phyloP scores from a whole-genome alignment of 2,888 invertebrate genomes.

The Frankliniella fusca region DNA sequence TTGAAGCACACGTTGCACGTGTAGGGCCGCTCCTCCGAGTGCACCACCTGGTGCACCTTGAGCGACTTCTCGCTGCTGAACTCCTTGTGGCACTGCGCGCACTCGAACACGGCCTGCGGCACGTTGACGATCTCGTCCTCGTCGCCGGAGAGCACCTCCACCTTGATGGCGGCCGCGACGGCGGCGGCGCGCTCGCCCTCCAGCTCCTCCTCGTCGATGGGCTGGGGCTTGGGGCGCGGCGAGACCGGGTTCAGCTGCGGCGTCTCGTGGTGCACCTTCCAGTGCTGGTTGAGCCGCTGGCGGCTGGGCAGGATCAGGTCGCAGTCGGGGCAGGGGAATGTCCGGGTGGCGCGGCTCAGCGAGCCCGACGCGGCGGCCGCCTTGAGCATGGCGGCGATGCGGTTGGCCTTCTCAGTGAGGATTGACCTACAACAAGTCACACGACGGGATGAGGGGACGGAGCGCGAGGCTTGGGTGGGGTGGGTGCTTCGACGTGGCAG shows the following conservation, averaged over 20 bases:
- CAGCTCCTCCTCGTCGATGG: neutral
- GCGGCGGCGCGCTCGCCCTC: neutral
- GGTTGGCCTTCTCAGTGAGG: constrained; percentile 18
- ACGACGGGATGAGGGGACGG: too few species aligned
- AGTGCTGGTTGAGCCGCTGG: constrained; percentile 11
- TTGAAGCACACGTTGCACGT: constrained; percentile 39
- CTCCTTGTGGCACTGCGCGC: constrained; percentile 31
- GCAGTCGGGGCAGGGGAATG: constrained; percentile 8
- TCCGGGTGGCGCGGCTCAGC: constrained; percentile 16
- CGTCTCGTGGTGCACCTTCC: constrained; percentile 47
- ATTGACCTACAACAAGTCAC: constrained; percentile 21
- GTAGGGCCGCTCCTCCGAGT: constrained; percentile 37
- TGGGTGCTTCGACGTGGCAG: too few species aligned
- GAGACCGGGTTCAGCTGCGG: neutral
- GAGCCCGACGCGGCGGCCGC: neutral
- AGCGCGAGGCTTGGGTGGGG: too few species aligned
- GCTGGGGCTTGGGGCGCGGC: neutral
- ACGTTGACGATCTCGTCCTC: constrained; percentile 8
- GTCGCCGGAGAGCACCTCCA: constrained; percentile 10
- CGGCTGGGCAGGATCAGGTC: constrained; percentile 19
- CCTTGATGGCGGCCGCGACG: constrained; percentile 11
- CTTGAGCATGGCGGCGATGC: constrained; percentile 9
- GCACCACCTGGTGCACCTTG: constrained; percentile 35
- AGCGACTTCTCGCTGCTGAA: constrained; percentile 34
- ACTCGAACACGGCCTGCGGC: constrained; percentile 30